Evolutionary conservation across 2,888 invertebrate species (phyloP), one percentile per base, ranked within the genome.

Genomic region (Hoplodrina blanda): DNA sequence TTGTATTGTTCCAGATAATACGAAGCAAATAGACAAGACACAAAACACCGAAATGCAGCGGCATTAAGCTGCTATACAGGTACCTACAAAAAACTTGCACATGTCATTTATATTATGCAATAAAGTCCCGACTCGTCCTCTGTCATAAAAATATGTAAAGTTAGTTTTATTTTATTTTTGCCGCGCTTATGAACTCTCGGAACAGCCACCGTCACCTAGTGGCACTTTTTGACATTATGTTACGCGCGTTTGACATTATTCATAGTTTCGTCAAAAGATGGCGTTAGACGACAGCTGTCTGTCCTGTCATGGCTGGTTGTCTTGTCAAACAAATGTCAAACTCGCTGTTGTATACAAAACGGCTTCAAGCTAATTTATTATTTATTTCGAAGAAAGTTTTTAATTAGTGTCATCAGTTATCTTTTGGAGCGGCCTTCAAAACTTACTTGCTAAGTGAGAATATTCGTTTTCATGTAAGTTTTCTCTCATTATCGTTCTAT

Each of bases 301-400:
- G 71, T 61, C 73, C 53, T 72, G 37, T 50, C 50, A 71, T 76
- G 80, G 75, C 81, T 76, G 69, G 72, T 79, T 85, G 89, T 89
- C 89, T 79, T 85, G 89, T 89, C 89, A 89, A 83, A 83, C 81
- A 86, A 83, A 83, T 78, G 91, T 92, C 91, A 91, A 88, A 86
- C 73, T 79, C 89, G 87, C 87, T 92, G 86, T 92, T 95, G 94
- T 94, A 91, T 91, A 94, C 93, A 94, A 94, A 93, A 90, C 91
- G 87, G 88, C 92, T 88, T 92, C 93, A 94, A 95, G 94, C 95
- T 92, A 93, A 93, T 94, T 92, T 94, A 93, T 94, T 94, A 95
- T 94, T 95, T 93, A 94, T 93, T 93, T 91, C 89, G 73, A 85
- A 91, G 88, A 89, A 92, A 92, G 89, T 94, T 93, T 92, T 90